A percentile compares a stretch with the other conserved stretches of the same genome.
phyloP scores from a whole-genome alignment of 2,888 invertebrate species.

The Nephrotoma guestfalica region DNA sequence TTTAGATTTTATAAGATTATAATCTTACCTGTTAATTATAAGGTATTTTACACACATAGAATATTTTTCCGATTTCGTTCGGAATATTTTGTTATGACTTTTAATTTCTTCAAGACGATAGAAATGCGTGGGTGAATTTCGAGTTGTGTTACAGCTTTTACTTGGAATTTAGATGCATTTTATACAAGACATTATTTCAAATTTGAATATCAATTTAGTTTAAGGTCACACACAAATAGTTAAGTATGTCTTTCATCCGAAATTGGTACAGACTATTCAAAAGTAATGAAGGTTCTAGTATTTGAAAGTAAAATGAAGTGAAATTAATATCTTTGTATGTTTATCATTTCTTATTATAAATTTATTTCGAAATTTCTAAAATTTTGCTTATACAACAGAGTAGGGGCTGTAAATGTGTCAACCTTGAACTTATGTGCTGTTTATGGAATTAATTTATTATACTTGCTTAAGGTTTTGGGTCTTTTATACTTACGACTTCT shows the following conservation, averaged over 20 bases:
- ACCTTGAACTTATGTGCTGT: no score
- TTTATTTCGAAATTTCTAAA: no score
- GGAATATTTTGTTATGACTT: neutral
- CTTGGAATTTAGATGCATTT: neutral
- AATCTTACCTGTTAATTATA: neutral
- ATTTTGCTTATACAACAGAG: no score
- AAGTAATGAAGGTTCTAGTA: no score
- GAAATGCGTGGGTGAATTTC: neutral
- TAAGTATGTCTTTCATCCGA: neutral
- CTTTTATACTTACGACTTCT: no score
- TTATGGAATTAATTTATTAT: no score
- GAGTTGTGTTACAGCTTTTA: neutral
- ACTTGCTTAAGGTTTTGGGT: no score
- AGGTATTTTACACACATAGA: neutral
- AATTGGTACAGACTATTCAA: no score
- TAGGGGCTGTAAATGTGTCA: no score
- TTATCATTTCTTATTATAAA: no score
- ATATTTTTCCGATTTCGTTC: neutral
- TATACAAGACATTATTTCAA: neutral
- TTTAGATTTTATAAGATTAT: neutral
- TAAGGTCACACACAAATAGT: neutral
- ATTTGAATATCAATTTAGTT: neutral
- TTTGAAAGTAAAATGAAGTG: no score
- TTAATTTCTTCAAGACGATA: neutral
- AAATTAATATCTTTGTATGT: no score